Conservation (phyloP, 2,888 invertebrate genomes). For the Drosophila borealis region DNA sequence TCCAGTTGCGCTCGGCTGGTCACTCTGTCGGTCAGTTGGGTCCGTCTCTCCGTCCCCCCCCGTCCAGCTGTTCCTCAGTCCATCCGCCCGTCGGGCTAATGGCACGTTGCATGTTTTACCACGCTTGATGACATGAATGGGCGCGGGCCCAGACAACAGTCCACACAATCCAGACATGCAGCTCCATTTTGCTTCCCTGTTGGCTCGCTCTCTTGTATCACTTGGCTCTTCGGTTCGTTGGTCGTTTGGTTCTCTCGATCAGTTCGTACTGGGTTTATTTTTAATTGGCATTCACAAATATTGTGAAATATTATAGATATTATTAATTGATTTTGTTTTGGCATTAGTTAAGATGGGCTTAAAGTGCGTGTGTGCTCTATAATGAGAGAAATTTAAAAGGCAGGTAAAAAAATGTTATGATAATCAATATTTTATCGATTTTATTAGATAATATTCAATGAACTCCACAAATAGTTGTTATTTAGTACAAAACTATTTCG, state of each 20-base stretch:
- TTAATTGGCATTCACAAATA: constrained; percentile 16
- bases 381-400: too few relatives aligned
- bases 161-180: constrained; percentile 45
- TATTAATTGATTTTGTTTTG: constrained; percentile 5
- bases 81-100: constrained; percentile 74
- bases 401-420: too few relatives aligned
- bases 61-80: constrained; percentile 23
- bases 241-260: constrained; percentile 5
- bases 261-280: too few relatives aligned
- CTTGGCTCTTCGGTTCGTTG: constrained; percentile 16
- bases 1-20: constrained; percentile 64
- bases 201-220: constrained; percentile 13
- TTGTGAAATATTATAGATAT: constrained; percentile 38
- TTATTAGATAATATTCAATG: too few relatives aligned
- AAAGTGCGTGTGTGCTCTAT: too few relatives aligned
- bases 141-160: constrained; percentile 80
- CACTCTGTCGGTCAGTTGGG: constrained; percentile 41
- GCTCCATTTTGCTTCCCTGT: constrained; percentile 67
- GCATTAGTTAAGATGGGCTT: not conserved
- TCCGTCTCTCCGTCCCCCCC: constrained; percentile 7
- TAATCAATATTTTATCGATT: too few relatives aligned
- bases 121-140: constrained; percentile 84
- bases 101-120: constrained; percentile 84
- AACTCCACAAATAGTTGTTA: too few relatives aligned
- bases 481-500: too few relatives aligned